phyloP scores from a whole-genome alignment of 2,113 vertebrate species.

The Rutilus rutilus region DNA sequence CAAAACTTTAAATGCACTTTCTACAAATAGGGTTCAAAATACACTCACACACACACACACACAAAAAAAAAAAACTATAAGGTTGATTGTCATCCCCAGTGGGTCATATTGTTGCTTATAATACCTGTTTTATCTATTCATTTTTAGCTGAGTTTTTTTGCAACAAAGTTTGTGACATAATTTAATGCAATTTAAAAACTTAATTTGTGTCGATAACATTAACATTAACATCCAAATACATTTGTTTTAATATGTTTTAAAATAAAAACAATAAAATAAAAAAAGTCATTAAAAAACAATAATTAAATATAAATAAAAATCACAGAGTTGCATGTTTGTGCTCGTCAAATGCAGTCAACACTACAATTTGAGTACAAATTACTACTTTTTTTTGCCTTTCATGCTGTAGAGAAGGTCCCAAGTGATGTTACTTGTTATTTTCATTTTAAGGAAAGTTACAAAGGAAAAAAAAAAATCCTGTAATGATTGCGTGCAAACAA shows the following conservation, averaged over 20 bases:
- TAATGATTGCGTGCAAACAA: neutral
- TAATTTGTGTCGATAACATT: neutral
- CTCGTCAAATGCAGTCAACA: neutral
- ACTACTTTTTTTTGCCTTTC: neutral
- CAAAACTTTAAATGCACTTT: neutral
- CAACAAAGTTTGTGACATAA: neutral
- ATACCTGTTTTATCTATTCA: neutral
- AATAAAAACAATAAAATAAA: neutral
- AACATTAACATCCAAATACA: neutral
- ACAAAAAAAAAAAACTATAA: neutral
- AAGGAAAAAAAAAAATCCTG: neutral
- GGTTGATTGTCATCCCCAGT: neutral
- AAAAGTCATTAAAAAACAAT: too few relatives aligned
- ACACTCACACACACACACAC: too few relatives aligned
- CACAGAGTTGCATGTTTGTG: neutral
- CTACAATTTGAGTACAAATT: neutral
- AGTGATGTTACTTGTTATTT: neutral
- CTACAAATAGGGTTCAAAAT: neutral
- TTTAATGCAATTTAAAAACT: neutral
- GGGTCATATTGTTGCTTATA: neutral
- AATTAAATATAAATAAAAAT: too few relatives aligned
- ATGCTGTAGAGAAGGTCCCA: neutral
- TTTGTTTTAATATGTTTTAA: neutral
- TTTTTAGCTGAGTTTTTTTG: neutral
- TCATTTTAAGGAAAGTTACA: neutral